Base-by-base conservation (phyloP, 2,888 invertebrate genomes). In the Liposcelis brunnea region DNA sequence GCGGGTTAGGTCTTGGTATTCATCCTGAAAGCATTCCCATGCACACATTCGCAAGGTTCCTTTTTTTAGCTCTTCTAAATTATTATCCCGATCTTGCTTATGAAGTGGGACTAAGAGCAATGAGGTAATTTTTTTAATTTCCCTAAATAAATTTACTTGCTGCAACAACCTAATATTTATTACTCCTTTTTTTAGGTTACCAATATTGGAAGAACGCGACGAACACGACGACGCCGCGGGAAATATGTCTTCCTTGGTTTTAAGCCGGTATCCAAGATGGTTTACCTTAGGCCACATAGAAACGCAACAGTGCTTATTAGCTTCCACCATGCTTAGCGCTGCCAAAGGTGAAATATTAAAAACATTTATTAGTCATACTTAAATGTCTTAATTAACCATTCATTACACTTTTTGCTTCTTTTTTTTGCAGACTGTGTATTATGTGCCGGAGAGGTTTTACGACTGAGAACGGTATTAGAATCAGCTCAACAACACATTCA, bases 21-120 rank as follows among this genome's bases (percentile, higher is more conserved):
- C 83, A 83, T 60, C 77, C 83, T 0, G 78, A 85, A 54, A 80
- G 81, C 33, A 78, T 82, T 52, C 85, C 86, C 14, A 83, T 85
- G 71, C 85, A 86, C 59, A 83, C 82, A 35, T 83, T 84, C 63
- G 84, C 85, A 8, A 62, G 80, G 51, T 85, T 78, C 63, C 69
- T 85, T 51, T 86, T 86, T 67, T 72, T 80, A 26, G 76, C 82
- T 19, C 67, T 86, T 51, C 67, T 84, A 54, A 75, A 78, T 40
- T 72, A 74, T 51, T 80, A 85, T 59, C 73, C 78, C 0, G 83
- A 85, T 55, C 67, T 86, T 51, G 84, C 85, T 1, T 86, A 84
- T 59, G 71, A 77, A 49, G 77, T 84, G 10, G 85, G 85, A 0
- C 61, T 84, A 36, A 61, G 83, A 40, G 84, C 84, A 26, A 82